Percentiles rank a stretch among this genome's conserved stretches.
Conservation (phyloP, 2,888 invertebrate genomes). For the Polydesmus complanatus region DNA sequence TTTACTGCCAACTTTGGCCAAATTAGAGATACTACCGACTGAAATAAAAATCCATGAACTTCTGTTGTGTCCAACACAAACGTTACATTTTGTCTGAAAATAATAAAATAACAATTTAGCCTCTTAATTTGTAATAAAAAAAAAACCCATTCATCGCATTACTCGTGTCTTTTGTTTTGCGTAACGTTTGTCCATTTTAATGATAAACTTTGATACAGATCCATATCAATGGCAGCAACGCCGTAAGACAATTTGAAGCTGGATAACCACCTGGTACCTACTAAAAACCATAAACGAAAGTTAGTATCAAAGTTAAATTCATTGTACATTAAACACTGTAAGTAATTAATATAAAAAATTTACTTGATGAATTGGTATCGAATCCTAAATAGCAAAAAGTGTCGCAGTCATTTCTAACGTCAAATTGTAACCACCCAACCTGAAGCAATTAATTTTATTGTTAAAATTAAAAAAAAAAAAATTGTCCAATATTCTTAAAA, state of each 20-base stretch:
- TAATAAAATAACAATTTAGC: neutral
- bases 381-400: conserved; percentile 65
- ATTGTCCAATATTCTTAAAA: neutral
- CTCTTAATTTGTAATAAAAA: too few relatives aligned
- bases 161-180: neutral
- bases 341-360: conserved; percentile 21
- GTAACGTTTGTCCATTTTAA: conserved; percentile 37
- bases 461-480: neutral
- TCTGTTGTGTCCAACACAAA: conserved; percentile 62
- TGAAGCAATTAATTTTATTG: conserved; percentile 19
- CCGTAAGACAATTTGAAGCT: conserved; percentile 49
- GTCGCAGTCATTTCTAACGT: conserved; percentile 55
- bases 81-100: conserved; percentile 51
- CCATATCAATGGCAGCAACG: conserved; percentile 53
- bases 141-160: neutral
- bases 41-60: conserved; percentile 47
- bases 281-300: conserved; percentile 28
- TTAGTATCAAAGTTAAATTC: neutral
- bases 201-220: conserved; percentile 47
- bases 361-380: conserved; percentile 49
- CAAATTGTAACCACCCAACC: conserved; percentile 49
- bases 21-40: conserved; percentile 48
- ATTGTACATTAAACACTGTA: too few relatives aligned
- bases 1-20: conserved; percentile 46
- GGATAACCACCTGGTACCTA: conserved; percentile 52